Evolutionary conservation across 2,888 invertebrate species (phyloP).

Genomic region (Mamestra brassicae): DNA sequence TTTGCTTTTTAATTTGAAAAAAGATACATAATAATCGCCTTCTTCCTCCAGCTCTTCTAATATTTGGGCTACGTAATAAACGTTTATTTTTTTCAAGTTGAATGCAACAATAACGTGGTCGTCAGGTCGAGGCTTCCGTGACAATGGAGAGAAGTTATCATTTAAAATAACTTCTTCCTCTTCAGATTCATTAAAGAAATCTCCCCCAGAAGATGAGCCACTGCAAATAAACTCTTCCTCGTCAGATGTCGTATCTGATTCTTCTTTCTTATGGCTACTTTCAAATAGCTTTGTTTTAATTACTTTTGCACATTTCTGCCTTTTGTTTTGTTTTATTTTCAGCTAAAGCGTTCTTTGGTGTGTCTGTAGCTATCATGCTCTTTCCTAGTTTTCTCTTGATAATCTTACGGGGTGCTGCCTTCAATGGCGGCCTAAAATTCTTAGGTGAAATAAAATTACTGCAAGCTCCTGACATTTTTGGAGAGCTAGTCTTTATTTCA

Average conservation of each 20-base stretch:
- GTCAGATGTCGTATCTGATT: slow-evolving; percentile 1
- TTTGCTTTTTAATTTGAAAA: slow-evolving; percentile 8
- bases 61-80: neutral
- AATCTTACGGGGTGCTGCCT: slow-evolving; percentile 6
- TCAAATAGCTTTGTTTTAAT: slow-evolving; percentile 3
- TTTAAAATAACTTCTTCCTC: no score
- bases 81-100: neutral
- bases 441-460: slow-evolving; percentile 10
- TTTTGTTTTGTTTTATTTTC: slow-evolving; percentile 7
- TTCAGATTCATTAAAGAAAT: no score
- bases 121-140: slow-evolving; percentile 1
- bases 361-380: slow-evolving; percentile 8
- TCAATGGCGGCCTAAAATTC: slow-evolving; percentile 9
- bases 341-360: neutral
- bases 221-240: slow-evolving; percentile 9
- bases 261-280: neutral
- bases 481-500: slow-evolving; percentile 11
- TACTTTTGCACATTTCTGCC: neutral
- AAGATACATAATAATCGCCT: slow-evolving; percentile 11
- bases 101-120: slow-evolving; percentile 4
- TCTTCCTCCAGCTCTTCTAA: slow-evolving; percentile 3
- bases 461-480: slow-evolving; percentile 7
- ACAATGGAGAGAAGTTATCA: no score
- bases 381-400: slow-evolving; percentile 7
- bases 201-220: no score